Conservation (phyloP, 2,888 invertebrate species). For the Bhutanitis thaidina region DNA sequence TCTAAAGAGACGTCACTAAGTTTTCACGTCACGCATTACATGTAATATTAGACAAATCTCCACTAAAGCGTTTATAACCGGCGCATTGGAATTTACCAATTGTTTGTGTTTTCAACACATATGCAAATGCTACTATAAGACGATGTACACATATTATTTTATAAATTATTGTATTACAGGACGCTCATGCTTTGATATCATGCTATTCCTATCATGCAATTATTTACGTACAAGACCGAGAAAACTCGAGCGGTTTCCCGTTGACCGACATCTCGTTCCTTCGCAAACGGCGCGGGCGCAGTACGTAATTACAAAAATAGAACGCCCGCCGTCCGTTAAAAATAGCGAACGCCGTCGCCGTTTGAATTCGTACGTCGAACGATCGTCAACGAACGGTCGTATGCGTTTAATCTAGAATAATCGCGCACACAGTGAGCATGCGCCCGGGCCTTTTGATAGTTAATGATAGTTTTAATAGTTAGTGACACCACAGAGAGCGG, state of each 20-base stretch:
- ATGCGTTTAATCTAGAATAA: constrained; percentile 42
- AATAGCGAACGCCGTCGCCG: constrained; percentile 55
- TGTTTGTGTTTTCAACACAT: background rate
- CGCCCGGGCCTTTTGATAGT: constrained; percentile 64
- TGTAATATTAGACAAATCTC: constrained; percentile 43
- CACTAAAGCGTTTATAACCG: constrained; percentile 34
- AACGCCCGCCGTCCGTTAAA: constrained; percentile 58
- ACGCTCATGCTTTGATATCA: constrained; percentile 55
- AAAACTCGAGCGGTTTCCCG: constrained; percentile 46
- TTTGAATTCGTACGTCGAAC: constrained; percentile 43
- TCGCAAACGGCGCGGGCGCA: constrained; percentile 70
- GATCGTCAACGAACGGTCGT: constrained; percentile 54
- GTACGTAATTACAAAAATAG: constrained; percentile 61
- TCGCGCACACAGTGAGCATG: constrained; percentile 41
- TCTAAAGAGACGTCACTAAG: constrained; percentile 2
- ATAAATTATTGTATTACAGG: constrained; percentile 26
- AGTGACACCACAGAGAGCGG: constrained; percentile 79
- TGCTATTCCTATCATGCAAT: constrained; percentile 54
- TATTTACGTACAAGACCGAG: constrained; percentile 47
- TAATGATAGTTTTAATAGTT: constrained; percentile 61
- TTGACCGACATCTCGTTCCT: constrained; percentile 66
- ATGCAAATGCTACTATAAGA: constrained; percentile 24
- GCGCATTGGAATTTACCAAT: constrained; percentile 21
- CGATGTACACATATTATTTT: constrained; percentile 25
- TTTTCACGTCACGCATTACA: constrained; percentile 31